Base-by-base conservation (phyloP, 2,113 vertebrate species). In the Misgurnus anguillicaudatus region DNA sequence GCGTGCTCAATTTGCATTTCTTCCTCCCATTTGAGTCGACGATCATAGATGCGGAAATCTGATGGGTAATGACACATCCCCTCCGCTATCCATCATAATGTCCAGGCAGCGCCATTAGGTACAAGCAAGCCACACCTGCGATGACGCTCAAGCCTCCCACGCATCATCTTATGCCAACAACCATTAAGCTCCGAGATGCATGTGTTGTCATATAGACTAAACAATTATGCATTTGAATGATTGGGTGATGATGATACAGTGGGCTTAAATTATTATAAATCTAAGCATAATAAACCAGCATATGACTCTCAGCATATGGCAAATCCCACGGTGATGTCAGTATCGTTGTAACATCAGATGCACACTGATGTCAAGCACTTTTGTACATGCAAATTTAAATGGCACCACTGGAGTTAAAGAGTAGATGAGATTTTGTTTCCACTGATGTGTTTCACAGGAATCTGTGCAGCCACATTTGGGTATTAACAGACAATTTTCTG, bases 1-100 rank as follows among this genome's bases (percentile, higher is more conserved):
- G 82, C 68, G 1, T 24, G 13, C 47, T 80, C 82, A 68, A 74
- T 84, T 84, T 67, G 31, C 55, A 78, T 81, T 75, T 78, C 69
- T 61, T 81, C 79, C 57, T 78, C 45, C 36, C 53, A 73, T 60
- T 60, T 51, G 78, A 58, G 65, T 14, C 6, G 41, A 47, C 67
- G 57, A 64, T 45, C 10, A 6, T 67, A 72, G 42, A 75, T 55
- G 48, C 24, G 45, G 74, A 76, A 80, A 80, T 55, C 55, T 80
- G 76, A 80, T 80, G 63, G 55, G 61, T 77, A 77, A 83, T 58
- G 62, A 63, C 78, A 80, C 78, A 19, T 80, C 16, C 38, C 39
- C 67, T 65, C 42, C 69, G 60, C 78, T 67, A 80, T 78, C 73
- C 69, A 77, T 80, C 82, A 78, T 55, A 39, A 9, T 39, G 38